Evolutionary conservation across 2,797 vertebrate genomes (phyloP).

Genomic region (Cuculus canorus): DNA sequence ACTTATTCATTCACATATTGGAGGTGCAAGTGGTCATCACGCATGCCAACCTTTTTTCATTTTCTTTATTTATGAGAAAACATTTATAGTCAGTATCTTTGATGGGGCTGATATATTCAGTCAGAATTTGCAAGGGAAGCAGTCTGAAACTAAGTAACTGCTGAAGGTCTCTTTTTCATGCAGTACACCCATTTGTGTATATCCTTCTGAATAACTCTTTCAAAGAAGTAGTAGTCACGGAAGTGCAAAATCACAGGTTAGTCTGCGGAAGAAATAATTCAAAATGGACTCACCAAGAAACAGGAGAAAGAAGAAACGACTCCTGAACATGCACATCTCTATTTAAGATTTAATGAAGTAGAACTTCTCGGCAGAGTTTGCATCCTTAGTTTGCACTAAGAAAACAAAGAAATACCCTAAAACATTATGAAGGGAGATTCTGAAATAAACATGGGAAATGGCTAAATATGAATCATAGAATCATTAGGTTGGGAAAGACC

Average conservation of each 20-base stretch:
- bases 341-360: not conserved
- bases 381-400: not conserved
- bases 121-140: not conserved
- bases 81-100: not conserved
- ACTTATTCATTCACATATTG: not conserved
- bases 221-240: not conserved
- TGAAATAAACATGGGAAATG: not conserved
- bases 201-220: not conserved
- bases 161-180: not conserved
- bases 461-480: too few relatives aligned
- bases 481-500: too few relatives aligned
- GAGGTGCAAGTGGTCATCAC: not conserved
- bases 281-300: not conserved
- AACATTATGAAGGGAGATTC: not conserved
- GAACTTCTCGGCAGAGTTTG: not conserved
- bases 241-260: not conserved
- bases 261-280: not conserved
- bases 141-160: not conserved
- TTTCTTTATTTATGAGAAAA: not conserved
- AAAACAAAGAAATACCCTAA: not conserved
- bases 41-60: fast-evolving
- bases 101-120: not conserved
- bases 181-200: not conserved
- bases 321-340: not conserved
- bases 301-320: not conserved